phyloP scores from a whole-genome alignment of 2,888 invertebrate species.

The Chrysomela aeneicollis region DNA sequence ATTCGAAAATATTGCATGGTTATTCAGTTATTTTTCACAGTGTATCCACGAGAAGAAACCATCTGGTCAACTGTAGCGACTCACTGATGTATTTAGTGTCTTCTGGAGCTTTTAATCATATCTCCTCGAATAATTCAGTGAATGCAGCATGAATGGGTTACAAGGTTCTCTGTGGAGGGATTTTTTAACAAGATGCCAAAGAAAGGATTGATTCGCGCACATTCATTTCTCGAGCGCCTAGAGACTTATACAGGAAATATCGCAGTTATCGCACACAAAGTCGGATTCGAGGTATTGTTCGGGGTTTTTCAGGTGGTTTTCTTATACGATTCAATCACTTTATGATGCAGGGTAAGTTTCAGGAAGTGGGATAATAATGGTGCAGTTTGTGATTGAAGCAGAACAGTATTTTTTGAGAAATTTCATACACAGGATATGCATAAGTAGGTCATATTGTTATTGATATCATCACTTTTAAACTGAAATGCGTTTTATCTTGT shows the following conservation, averaged over 20 bases:
- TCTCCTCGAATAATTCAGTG: constrained; percentile 52
- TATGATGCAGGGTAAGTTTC: neutral
- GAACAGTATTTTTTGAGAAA: neutral
- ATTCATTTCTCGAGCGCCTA: neutral
- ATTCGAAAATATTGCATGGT: too few relatives aligned
- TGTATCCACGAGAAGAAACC: constrained; percentile 30
- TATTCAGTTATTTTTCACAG: neutral
- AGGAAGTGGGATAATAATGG: neutral
- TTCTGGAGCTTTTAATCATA: constrained; percentile 56
- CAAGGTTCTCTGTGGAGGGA: constrained; percentile 45
- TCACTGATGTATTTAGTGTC: constrained; percentile 53
- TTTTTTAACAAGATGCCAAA: constrained; percentile 47
- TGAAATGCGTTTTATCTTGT: too few relatives aligned
- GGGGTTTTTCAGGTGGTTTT: neutral
- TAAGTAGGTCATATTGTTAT: too few relatives aligned
- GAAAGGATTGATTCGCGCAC: constrained; percentile 44
- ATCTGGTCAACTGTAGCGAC: constrained; percentile 42
- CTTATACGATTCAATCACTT: constrained; percentile 1
- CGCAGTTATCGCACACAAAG: too few relatives aligned
- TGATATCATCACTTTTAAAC: too few relatives aligned
- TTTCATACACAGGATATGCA: neutral
- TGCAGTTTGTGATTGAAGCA: neutral
- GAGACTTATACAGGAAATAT: neutral
- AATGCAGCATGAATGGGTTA: constrained; percentile 49
- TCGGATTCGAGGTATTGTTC: constrained; percentile 15